phyloP scores from a whole-genome alignment of 2,113 vertebrate species.

The Pundamilia nyererei region DNA sequence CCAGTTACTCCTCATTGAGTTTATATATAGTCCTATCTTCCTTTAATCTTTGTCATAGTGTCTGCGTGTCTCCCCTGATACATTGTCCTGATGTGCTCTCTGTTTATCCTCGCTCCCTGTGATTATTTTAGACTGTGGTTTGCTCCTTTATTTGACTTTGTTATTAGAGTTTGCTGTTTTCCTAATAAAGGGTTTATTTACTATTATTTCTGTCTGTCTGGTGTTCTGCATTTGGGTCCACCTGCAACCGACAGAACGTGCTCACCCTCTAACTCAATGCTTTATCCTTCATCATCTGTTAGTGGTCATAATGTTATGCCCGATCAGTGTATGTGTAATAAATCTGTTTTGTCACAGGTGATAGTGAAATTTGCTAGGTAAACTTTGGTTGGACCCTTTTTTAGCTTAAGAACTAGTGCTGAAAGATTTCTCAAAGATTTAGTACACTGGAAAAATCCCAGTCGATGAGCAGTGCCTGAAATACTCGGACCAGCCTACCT shows the following conservation, averaged over 20 bases:
- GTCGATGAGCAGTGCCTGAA: neutral
- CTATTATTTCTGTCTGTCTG: neutral
- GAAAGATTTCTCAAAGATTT: neutral
- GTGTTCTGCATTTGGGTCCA: neutral
- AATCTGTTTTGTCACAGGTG: neutral
- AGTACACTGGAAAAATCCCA: neutral
- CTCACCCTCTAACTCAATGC: fast-evolving
- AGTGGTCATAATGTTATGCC: neutral
- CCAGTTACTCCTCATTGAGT: neutral
- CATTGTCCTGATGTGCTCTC: neutral
- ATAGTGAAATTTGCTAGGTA: neutral
- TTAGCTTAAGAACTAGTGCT: neutral
- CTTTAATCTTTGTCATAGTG: neutral
- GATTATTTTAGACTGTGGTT: neutral
- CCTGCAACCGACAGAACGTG: neutral
- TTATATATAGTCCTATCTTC: neutral
- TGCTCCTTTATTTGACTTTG: neutral
- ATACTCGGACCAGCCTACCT: neutral
- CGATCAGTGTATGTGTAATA: neutral
- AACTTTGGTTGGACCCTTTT: neutral
- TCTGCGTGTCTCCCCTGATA: neutral
- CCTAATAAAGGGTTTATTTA: neutral
- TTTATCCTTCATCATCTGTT: neutral
- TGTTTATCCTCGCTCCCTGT: neutral
- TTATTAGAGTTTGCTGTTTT: neutral